phyloP scores from a whole-genome alignment of 2,113 vertebrate species.

The Pycnonotus jocosus region DNA sequence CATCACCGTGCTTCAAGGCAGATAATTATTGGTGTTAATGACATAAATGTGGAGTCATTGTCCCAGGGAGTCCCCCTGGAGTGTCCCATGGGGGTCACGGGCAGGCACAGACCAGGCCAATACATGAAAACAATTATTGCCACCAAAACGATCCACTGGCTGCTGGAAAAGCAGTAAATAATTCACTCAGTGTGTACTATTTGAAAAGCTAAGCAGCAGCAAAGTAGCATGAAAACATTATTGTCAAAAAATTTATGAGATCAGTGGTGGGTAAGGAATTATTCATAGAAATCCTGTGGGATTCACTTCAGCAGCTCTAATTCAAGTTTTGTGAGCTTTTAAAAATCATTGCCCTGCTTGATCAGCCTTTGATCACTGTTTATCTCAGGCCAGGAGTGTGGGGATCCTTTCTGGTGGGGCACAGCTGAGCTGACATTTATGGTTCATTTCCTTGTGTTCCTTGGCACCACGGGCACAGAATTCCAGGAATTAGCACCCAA shows the following conservation, averaged over 20 bases:
- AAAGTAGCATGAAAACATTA: constrained; percentile 5
- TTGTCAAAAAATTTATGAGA: constrained; percentile 10
- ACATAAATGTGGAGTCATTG: neutral
- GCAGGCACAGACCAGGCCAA: neutral
- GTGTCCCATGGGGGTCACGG: neutral
- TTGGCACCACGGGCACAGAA: neutral
- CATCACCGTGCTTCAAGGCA: neutral
- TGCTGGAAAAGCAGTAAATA: neutral
- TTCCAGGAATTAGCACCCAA: neutral
- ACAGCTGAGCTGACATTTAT: neutral
- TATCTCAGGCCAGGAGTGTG: neutral
- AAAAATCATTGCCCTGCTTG: neutral
- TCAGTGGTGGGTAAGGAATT: constrained; percentile 1
- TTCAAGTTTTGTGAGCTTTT: neutral
- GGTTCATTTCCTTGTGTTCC: neutral
- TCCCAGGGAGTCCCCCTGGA: neutral
- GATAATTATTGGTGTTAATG: neutral
- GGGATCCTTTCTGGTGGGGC: neutral
- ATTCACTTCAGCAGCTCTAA: neutral
- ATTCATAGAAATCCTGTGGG: neutral
- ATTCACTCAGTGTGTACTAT: neutral
- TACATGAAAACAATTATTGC: neutral
- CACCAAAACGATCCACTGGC: neutral
- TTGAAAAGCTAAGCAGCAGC: neutral
- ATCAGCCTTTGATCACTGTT: neutral